Conservation (phyloP, 2,888 invertebrate genomes). For the Agrotis segetum region DNA sequence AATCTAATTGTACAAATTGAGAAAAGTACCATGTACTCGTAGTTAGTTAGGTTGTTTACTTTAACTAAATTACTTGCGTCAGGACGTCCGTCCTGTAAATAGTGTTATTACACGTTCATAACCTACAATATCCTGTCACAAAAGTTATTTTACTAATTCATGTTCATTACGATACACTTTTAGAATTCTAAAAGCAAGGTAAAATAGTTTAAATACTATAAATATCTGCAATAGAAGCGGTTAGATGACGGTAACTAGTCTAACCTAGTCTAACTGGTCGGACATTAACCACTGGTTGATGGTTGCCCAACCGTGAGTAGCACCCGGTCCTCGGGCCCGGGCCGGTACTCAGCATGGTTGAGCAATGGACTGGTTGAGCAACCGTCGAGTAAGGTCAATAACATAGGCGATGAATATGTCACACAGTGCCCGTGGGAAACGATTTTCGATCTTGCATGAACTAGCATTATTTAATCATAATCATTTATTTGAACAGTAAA, state of each 20-base stretch:
- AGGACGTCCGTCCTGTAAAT: too few species aligned
- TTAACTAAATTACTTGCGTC: too few species aligned
- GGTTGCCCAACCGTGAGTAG: slow-evolving; percentile 33
- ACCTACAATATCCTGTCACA: too few species aligned
- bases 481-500: too few species aligned
- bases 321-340: slow-evolving; percentile 16
- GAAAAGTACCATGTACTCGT: too few species aligned
- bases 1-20: too few species aligned
- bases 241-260: slow-evolving; percentile 8
- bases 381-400: slow-evolving; percentile 32
- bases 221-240: slow-evolving; percentile 4
- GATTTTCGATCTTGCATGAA: not conserved
- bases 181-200: too few species aligned
- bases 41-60: too few species aligned
- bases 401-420: not conserved
- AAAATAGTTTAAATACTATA: slow-evolving; percentile 8
- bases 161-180: slow-evolving; percentile 3
- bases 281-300: slow-evolving; percentile 9
- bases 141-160: slow-evolving; percentile 1
- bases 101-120: not conserved
- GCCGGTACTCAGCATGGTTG: slow-evolving; percentile 2
- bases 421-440: not conserved
- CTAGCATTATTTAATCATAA: not conserved
- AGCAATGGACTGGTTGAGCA: slow-evolving; percentile 27
- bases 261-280: not conserved